phyloP scores from a whole-genome alignment of 2,113 vertebrate genomes.

The Myotis davidii region DNA sequence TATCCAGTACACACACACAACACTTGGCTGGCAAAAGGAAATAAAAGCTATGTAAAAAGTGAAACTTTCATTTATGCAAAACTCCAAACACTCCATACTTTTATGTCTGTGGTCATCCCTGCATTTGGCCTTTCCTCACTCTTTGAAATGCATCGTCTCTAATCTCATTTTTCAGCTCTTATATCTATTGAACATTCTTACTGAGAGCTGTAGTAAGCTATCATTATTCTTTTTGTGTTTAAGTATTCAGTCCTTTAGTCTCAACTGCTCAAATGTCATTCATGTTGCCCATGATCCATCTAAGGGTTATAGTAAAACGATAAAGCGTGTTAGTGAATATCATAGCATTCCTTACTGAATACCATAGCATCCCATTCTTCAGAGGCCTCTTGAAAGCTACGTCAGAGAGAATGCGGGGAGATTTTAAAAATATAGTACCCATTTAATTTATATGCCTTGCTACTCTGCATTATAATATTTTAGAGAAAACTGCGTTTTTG shows the following conservation, averaged over 20 bases:
- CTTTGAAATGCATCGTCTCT: conserved; percentile 59
- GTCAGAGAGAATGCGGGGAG: neutral
- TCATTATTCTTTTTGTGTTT: conserved; percentile 68
- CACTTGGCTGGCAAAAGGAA: neutral
- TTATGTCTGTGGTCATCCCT: conserved; percentile 26
- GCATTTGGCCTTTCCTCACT: neutral
- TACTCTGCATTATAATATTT: neutral
- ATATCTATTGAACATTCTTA: conserved; percentile 62
- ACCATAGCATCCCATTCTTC: conserved; percentile 13
- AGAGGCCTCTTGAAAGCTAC: conserved; percentile 59
- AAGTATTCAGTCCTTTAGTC: conserved; percentile 59
- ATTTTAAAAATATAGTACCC: neutral
- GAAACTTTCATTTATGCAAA: neutral
- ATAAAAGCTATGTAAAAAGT: conserved; percentile 44
- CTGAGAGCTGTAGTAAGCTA: conserved; percentile 39
- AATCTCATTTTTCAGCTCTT: conserved; percentile 70
- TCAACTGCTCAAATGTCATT: conserved; percentile 69
- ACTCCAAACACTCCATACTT: neutral
- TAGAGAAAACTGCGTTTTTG: conserved; percentile 33
- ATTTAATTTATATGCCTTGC: neutral
- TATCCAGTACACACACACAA: neutral
- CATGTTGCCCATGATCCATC: conserved; percentile 53
- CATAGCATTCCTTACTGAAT: neutral
- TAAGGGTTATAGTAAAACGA: conserved; percentile 70
- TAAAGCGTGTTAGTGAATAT: neutral